phyloP scores from a whole-genome alignment of 2,113 vertebrate species.

The Dunckerocampus dactyliophorus region DNA sequence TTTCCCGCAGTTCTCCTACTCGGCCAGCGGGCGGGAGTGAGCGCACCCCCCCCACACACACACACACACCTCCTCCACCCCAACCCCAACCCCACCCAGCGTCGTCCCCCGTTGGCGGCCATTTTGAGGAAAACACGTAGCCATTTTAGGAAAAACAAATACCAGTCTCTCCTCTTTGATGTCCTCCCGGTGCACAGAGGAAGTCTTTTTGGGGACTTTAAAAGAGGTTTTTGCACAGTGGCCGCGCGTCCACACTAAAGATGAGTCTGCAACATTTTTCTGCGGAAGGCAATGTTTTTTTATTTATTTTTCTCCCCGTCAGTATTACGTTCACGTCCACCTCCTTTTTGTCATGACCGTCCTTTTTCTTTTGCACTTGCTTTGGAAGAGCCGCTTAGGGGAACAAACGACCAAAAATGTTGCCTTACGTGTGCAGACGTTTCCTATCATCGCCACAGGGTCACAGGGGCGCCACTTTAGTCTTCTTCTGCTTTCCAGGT shows the following conservation, averaged over 20 bases:
- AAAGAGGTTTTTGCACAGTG: constrained; percentile 79
- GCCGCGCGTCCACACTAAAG: constrained; percentile 68
- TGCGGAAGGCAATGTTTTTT: constrained; percentile 70
- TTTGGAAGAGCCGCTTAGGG: constrained; percentile 70
- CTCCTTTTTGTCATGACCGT: constrained; percentile 16
- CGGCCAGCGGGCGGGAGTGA: constrained; percentile 92
- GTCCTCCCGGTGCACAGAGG: constrained; percentile 57
- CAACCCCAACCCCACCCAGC: constrained; percentile 16
- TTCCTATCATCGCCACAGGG: constrained; percentile 59
- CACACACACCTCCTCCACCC: constrained; percentile 3
- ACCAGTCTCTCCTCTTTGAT: constrained; percentile 71
- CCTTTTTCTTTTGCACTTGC: constrained; percentile 60
- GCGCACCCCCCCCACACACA: constrained; percentile 18
- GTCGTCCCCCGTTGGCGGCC: constrained; percentile 58
- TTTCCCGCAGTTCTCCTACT: constrained; percentile 97
- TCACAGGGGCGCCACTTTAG: constrained; percentile 28
- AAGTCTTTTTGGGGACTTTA: constrained; percentile 69
- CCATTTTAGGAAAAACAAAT: constrained; percentile 68
- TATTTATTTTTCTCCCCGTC: constrained; percentile 60
- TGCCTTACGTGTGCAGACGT: constrained; percentile 75
- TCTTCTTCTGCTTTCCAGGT: background rate
- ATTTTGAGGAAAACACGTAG: constrained; percentile 74
- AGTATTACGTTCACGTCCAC: constrained; percentile 60
- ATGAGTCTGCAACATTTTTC: constrained; percentile 71
- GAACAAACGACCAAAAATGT: constrained; percentile 79